Conservation (phyloP, 2,113 vertebrate species). For the Boleophthalmus pectinirostris region DNA sequence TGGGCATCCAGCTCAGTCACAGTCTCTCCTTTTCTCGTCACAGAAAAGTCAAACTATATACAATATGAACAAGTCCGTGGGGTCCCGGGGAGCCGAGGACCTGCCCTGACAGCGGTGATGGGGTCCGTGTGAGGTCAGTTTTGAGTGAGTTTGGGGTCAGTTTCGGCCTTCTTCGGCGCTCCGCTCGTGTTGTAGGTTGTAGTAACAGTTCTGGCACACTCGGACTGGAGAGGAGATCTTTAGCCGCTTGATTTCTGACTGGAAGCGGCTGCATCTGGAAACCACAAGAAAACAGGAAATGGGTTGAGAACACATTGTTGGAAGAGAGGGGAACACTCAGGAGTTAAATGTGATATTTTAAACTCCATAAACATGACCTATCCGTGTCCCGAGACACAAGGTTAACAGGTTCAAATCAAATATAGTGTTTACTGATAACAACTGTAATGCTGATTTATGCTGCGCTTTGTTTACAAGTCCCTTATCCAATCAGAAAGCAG, state of each 20-base stretch:
- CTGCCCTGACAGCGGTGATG: too few species aligned
- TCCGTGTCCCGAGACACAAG: too few species aligned
- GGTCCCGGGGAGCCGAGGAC: background rate
- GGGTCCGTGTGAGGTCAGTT: constrained; percentile 31
- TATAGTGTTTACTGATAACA: too few species aligned
- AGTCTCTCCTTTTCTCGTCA: constrained; percentile 48
- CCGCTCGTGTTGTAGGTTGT: constrained; percentile 94
- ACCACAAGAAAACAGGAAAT: background rate
- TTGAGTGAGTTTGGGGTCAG: constrained; percentile 57
- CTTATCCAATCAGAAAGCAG: too few species aligned
- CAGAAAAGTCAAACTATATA: constrained; percentile 94
- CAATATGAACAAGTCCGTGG: constrained; percentile 87
- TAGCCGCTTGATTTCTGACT: constrained; percentile 96
- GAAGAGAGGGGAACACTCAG: too few species aligned
- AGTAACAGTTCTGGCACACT: constrained; percentile 98
- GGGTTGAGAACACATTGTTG: background rate
- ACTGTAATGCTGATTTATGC: too few species aligned
- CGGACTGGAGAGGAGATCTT: constrained; percentile 97
- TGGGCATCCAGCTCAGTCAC: background rate
- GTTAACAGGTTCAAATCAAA: too few species aligned
- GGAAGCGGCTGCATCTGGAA: constrained; percentile 94
- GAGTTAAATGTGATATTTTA: too few species aligned
- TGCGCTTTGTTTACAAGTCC: too few species aligned
- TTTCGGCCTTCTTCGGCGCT: constrained; percentile 86
- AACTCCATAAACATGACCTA: too few species aligned